phyloP scores from a whole-genome alignment of 37 sponge, comb jelly and placozoan genomes.

The Halichondria panicea region DNA sequence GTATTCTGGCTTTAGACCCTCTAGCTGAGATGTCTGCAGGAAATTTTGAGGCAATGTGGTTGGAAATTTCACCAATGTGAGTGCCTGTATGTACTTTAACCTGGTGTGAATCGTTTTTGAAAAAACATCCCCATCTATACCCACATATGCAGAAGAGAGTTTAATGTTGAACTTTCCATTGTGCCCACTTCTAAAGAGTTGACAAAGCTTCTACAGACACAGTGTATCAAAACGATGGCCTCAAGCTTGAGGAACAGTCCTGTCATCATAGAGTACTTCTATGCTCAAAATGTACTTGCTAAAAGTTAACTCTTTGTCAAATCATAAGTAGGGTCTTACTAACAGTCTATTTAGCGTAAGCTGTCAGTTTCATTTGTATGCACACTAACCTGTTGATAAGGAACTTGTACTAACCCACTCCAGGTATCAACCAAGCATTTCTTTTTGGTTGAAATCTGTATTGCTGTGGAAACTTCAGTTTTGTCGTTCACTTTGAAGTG shows the following conservation, averaged over 20 bases:
- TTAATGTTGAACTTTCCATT: conserved; percentile 52
- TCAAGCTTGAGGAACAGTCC: conserved; percentile 75
- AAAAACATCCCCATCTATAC: neutral
- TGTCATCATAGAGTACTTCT: conserved; percentile 81
- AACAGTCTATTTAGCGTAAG: neutral
- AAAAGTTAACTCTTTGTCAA: neutral
- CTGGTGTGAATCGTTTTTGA: neutral
- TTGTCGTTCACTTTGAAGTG: conserved; percentile 68
- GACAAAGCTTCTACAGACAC: conserved; percentile 36
- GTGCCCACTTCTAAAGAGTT: conserved; percentile 71
- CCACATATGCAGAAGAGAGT: conserved; percentile 44
- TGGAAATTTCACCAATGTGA: conserved; percentile 41
- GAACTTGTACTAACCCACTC: neutral
- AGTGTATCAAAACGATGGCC: conserved; percentile 78
- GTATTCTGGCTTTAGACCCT: conserved; percentile 62
- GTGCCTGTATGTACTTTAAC: neutral
- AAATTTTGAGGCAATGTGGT: conserved; percentile 87
- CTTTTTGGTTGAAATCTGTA: conserved; percentile 67
- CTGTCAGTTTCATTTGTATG: neutral
- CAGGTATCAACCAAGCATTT: conserved; percentile 67
- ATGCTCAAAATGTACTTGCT: conserved; percentile 79
- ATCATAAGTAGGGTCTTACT: neutral
- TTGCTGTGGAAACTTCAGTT: conserved; percentile 28
- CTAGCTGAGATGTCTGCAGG: conserved; percentile 53
- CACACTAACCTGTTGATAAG: neutral